Percentiles rank a stretch among this genome's conserved stretches.
Conservation (phyloP, 1,140 invertebrate species). For the Euwallacea similis region DNA sequence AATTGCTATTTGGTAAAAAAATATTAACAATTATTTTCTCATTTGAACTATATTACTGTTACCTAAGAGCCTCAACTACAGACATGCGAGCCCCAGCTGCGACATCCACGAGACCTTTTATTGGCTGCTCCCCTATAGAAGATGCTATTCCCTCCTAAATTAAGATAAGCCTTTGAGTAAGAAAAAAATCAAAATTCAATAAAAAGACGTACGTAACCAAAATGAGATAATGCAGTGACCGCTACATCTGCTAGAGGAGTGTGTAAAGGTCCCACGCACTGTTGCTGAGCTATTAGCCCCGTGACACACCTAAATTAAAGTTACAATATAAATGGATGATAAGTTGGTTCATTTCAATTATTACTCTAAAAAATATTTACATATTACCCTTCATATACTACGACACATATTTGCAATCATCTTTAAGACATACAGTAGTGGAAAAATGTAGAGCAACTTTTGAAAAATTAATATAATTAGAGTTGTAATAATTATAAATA, state of each 20-base stretch:
- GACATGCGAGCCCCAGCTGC: slow-evolving; percentile 88
- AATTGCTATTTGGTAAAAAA: slow-evolving; percentile 66
- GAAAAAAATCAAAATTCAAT: neutral
- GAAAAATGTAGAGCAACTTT: no score
- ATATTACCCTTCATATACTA: no score
- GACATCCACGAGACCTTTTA: slow-evolving; percentile 85
- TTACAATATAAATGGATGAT: slow-evolving; percentile 9
- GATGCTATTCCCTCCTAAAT: slow-evolving; percentile 84
- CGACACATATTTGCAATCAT: no score
- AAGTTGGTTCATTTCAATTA: neutral
- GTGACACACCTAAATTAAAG: slow-evolving; percentile 67
- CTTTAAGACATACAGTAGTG: no score
- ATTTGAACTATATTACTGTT: neutral
- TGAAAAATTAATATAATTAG: no score
- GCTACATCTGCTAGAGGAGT: slow-evolving; percentile 94
- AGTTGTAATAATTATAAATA: no score
- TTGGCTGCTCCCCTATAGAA: slow-evolving; percentile 94
- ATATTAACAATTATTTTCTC: neutral
- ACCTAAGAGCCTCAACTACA: slow-evolving; percentile 81
- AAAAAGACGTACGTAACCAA: slow-evolving; percentile 42
- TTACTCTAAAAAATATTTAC: no score
- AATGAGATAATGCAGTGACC: slow-evolving; percentile 83
- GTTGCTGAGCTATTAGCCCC: slow-evolving; percentile 94
- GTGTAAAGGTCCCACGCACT: slow-evolving; percentile 95
- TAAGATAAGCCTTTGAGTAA: neutral